Percentiles rank a stretch among this genome's conserved stretches.
Conservation (phyloP, 1,140 invertebrate genomes). For the Carposina sasakii region DNA sequence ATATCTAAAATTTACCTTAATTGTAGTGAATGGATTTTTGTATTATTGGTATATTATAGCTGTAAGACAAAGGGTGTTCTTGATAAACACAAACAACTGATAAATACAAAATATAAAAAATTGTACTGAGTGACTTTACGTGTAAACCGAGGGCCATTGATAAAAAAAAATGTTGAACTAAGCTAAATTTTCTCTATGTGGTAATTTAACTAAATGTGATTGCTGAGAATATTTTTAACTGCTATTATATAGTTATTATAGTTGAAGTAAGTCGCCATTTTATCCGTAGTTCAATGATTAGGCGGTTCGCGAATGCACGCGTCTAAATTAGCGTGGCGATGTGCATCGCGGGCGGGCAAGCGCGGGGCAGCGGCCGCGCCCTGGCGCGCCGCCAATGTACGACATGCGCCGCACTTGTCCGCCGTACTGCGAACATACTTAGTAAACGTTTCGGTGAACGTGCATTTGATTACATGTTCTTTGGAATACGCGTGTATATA, state of each 20-base stretch:
- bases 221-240: constrained; percentile 69
- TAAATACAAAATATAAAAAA: constrained; percentile 65
- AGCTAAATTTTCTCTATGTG: constrained; percentile 70
- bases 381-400: background rate
- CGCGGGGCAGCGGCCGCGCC: background rate
- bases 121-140: constrained; percentile 71
- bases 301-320: background rate
- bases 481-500: constrained; percentile 47
- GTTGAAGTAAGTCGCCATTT: constrained; percentile 53
- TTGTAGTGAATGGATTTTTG: constrained; percentile 71
- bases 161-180: constrained; percentile 68
- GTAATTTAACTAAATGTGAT: constrained; percentile 69
- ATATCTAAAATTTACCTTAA: constrained; percentile 72
- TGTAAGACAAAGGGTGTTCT: constrained; percentile 68
- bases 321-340: background rate
- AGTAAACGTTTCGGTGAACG: constrained; percentile 13
- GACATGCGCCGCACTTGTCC: background rate
- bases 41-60: constrained; percentile 71
- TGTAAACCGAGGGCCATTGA: constrained; percentile 71
- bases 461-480: constrained; percentile 44
- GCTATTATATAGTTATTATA: constrained; percentile 66
- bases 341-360: background rate
- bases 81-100: constrained; percentile 65
- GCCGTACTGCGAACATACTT: constrained; percentile 5
- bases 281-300: constrained; percentile 18